Evolutionary conservation across 2,888 invertebrate species (phyloP), one percentile per base, ranked within the genome.

Genomic region (Cenopis cana): DNA sequence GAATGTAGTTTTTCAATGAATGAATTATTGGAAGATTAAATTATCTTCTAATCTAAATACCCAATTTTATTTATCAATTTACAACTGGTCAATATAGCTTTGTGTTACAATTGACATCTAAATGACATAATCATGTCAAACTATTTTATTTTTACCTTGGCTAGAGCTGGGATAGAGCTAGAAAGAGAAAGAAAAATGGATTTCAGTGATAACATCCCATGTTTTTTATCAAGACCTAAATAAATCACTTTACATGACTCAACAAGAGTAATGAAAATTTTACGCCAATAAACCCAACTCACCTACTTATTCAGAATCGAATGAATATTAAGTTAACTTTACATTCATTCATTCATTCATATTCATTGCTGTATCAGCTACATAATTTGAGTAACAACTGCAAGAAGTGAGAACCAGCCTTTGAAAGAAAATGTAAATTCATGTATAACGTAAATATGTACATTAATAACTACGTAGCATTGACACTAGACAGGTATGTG

Each of bases 221-320:
- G 5, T 64, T 64, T 33, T 52, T n/a, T 9, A 20, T 18, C 18
- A 14, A 18, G 9, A 38, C n/a, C 5, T 18, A 33, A 49, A 12
- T 20, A 64, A 20, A 49, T 61, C 20, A 52, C 11, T 14, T 36
- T 36, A 1, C 52, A 5, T n/a, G 8, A 33, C 0, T 46, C n/a
- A 14, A 3, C 49, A 33, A 11, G 20, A 20, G 20, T 54, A 64
- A 64, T 64, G 52, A 64, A 54, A 64, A 54, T 64, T 64, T 38
- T 64, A 64, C 64, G 64, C 64, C 64, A 24, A 68, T 68, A 68
- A 68, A 33, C 50, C 61, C 17, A 46, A 9, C 62, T 62, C 62
- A 62, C 69, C 69, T 62, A 69, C 49, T 62, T 69, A 69, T 56
- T 64, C 36, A 18, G 50, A 29, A 14, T 38, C 10, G 49, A 62